Evolutionary conservation across 2,113 vertebrate genomes (phyloP), one percentile per base, ranked within the genome.

Genomic region (Cercopithecus mona): DNA sequence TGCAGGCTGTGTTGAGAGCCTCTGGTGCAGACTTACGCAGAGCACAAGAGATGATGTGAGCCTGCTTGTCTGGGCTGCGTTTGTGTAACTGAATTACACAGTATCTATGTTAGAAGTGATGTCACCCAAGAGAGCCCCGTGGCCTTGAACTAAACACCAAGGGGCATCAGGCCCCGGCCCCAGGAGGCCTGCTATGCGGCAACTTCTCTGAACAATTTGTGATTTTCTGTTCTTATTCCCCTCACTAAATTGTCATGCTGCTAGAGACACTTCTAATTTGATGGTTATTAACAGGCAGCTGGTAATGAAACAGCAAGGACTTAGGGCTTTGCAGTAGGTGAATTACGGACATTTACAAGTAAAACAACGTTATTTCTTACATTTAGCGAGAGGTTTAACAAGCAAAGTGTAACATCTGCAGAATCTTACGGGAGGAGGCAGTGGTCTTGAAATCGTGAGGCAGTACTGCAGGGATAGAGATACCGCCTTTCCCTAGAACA

Each of bases 341-440:
- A 83, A 89, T 68, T 43, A 52, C 13, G 32, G 80, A 45, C 91
- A 50, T 89, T 89, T 81, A 45, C 7, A 1, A 91, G 70, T 17
- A 48, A 81, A 90, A 38, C 55, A 91, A 90, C 82, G 89, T 81
- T 48, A 64, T 89, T 66, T 95, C 72, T 79, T 50, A 45, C 50
- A 40, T 70, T 66, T 55, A 57, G 57, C 45, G 27, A 89, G 90
- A 75, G 59, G 86, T 70, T 78, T 88, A 83, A 55, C 76, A 43
- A 52, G 72, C 91, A 80, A 68, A 78, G n/a, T 22, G 20, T 72
- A 68, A 32, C 80, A 66, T 88, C 45, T 45, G 76, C 82, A 91
- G 88, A 43, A 25, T 86, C 78, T 57, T 38, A 6, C 0, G 2
- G 66, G 79, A 72, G 59, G 78, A 64, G 85, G 25, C 30, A 5